A percentile compares a stretch with the other conserved stretches of the same genome.
Conservation (phyloP, 2,797 vertebrate species). For the Menidia menidia region DNA sequence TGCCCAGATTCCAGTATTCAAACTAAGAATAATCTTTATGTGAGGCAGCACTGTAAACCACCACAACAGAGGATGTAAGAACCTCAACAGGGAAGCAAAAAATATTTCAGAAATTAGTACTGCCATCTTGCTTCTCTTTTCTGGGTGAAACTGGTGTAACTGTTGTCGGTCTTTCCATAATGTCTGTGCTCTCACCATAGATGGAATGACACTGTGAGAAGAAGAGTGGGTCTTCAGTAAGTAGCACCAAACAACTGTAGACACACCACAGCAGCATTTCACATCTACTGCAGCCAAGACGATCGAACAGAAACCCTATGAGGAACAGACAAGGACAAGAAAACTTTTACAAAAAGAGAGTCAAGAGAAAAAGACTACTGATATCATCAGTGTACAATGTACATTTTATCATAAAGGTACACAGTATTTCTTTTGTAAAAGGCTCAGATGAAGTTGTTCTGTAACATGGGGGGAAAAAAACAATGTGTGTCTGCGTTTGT, state of each 20-base stretch:
- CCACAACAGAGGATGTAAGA: neutral
- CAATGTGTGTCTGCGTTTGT: constrained; percentile 6
- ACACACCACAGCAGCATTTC: constrained; percentile 90
- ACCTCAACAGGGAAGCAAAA: neutral
- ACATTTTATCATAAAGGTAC: neutral
- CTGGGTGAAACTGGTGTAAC: neutral
- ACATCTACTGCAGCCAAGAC: constrained; percentile 81
- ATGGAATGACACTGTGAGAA: constrained; percentile 94
- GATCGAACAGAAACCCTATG: constrained; percentile 94
- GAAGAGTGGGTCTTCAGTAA: constrained; percentile 90
- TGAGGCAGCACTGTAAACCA: no score
- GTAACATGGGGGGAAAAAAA: neutral
- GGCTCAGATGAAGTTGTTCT: no score
- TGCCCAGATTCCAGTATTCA: neutral
- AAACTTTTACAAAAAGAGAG: neutral
- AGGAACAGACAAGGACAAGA: constrained; percentile 1
- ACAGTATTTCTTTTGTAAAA: no score
- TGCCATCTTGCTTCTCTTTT: constrained; percentile 4
- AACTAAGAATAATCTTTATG: no score
- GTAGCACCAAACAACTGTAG: constrained; percentile 89
- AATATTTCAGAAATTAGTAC: neutral
- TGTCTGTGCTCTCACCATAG: constrained; percentile 85
- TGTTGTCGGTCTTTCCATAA: neutral
- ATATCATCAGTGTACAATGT: neutral
- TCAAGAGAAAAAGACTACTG: neutral